These are phyloP conservation scores for Scolopax mira DNA, from an alignment of 2,113 vertebrate genomes.

Conservation along the genomic window DNA sequence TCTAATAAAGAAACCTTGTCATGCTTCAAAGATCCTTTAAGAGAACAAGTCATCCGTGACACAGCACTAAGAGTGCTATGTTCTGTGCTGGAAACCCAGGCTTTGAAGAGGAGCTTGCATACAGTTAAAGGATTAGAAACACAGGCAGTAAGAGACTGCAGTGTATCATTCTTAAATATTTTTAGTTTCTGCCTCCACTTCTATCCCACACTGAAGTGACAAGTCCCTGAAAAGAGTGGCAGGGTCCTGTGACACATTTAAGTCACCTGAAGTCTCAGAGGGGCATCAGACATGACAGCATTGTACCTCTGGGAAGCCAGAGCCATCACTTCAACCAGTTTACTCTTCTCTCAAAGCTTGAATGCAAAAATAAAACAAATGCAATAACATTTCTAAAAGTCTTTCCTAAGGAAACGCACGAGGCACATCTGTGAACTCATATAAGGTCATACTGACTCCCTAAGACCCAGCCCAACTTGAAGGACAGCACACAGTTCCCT, in stretches of 20 bases:
- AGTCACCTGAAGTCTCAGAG: constrained; percentile 24
- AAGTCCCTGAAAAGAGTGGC: neutral
- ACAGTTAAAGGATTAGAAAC: neutral
- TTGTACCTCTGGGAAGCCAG: neutral
- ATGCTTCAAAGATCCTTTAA: neutral
- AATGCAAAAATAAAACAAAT: neutral
- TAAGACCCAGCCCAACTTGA: neutral
- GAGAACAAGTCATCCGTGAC: neutral
- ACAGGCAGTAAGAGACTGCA: neutral
- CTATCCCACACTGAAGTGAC: neutral
- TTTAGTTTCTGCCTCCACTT: neutral
- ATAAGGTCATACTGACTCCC: neutral
- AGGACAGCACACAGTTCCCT: neutral
- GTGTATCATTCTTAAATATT: neutral
- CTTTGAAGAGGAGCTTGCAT: neutral
- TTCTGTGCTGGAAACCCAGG: neutral
- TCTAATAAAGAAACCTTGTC: neutral
- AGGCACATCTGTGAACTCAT: neutral
- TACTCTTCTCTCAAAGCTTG: neutral
- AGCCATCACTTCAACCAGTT: neutral
- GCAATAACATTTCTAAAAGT: neutral
- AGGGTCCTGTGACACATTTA: neutral
- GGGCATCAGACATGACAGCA: neutral
- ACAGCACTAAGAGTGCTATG: neutral
- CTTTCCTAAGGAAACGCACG: neutral